Conservation (phyloP, 2,797 vertebrate species). For the Myotis vivesi region DNA sequence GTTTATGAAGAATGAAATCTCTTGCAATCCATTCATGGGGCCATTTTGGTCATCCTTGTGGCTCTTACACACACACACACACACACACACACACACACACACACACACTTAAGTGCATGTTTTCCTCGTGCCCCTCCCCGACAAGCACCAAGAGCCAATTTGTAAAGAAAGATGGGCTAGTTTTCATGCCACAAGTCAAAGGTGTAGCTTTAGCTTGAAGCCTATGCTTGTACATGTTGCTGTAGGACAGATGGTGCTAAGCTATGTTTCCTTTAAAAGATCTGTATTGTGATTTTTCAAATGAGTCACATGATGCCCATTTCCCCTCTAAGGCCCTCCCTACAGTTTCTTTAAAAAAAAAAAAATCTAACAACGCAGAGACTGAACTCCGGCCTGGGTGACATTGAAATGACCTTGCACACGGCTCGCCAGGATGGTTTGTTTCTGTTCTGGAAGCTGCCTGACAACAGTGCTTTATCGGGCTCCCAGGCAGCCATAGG, state of each 20-base stretch:
- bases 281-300: neutral
- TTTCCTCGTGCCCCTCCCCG: neutral
- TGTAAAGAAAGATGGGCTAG: neutral
- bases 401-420: neutral
- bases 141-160: neutral
- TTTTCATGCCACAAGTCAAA: slow-evolving; percentile 11
- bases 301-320: neutral
- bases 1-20: neutral
- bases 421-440: rapidly evolving
- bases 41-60: neutral
- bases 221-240: neutral
- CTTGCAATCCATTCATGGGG: neutral
- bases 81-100: neutral
- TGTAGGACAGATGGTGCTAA: neutral
- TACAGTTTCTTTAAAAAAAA: neutral
- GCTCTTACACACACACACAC: neutral
- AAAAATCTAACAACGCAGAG: neutral
- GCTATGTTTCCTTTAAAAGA: neutral
- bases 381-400: neutral
- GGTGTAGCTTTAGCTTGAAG: neutral
- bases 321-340: neutral
- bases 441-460: neutral
- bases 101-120: neutral
- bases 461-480: neutral
- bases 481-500: neutral